These are phyloP conservation scores for Poecilia latipinna DNA, from an alignment of 2,113 vertebrate species.

Conservation along the genomic window DNA sequence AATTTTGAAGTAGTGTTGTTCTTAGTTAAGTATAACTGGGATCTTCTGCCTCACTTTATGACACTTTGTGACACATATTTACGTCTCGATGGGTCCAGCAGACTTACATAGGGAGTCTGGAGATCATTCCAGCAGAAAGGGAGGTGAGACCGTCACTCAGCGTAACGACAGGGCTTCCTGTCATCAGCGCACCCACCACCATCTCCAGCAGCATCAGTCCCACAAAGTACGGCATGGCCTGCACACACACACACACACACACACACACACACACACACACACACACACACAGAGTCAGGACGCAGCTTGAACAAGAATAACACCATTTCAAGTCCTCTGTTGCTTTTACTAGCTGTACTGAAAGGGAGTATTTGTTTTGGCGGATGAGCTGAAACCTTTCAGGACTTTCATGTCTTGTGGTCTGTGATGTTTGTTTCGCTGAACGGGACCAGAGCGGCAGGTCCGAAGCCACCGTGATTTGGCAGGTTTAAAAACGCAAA, in stretches of 20 bases:
- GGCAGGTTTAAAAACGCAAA: constrained; percentile 49
- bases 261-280: constrained; percentile 55
- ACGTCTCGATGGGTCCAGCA: neutral
- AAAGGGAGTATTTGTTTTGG: constrained; percentile 59
- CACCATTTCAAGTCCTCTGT: constrained; percentile 31
- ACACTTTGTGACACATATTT: neutral
- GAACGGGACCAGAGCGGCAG: constrained; percentile 5
- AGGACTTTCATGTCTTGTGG: constrained; percentile 65
- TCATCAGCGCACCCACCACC: constrained; percentile 81
- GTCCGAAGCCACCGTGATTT: constrained; percentile 43
- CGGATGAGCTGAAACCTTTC: constrained; percentile 37
- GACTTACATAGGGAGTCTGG: constrained; percentile 87
- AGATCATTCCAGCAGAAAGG: constrained; percentile 87
- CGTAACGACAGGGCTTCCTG: constrained; percentile 65
- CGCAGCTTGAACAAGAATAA: constrained; percentile 47
- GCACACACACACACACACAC: constrained; percentile 48
- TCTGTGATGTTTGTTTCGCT: constrained; percentile 59
- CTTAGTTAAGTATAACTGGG: no score
- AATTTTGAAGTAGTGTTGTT: no score
- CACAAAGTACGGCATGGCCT: constrained; percentile 90
- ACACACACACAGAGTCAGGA: constrained; percentile 47
- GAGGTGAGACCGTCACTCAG: constrained; percentile 87
- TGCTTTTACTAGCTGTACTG: constrained; percentile 30
- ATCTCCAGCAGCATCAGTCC: constrained; percentile 87
- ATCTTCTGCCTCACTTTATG: neutral